A percentile compares a stretch with the other conserved stretches of the same genome.
These are phyloP conservation scores for Drosophila diplacantha DNA, from an alignment of 2,888 invertebrate genomes.

Conservation along the genomic window DNA sequence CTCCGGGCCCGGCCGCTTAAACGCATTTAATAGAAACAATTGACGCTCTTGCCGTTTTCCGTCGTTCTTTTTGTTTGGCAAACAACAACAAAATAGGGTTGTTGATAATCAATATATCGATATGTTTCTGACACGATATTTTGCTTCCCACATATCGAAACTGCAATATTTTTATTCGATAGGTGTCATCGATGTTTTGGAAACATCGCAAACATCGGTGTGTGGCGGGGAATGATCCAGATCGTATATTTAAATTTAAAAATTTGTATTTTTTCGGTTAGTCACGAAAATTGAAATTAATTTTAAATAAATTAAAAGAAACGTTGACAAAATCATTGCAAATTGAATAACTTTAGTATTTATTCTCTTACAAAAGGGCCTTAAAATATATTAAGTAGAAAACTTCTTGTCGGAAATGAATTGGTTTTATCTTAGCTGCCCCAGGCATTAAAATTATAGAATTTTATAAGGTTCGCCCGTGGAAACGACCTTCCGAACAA, in stretches of 20 bases:
- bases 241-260: too few relatives aligned
- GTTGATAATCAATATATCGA: too few relatives aligned
- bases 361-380: constrained; percentile 1
- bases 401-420: background rate
- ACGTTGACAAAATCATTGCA: background rate
- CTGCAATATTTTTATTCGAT: too few relatives aligned
- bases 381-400: constrained; percentile 5
- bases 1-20: constrained; percentile 16
- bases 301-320: background rate
- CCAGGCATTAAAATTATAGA: background rate
- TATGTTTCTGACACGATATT: too few relatives aligned
- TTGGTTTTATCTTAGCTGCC: background rate
- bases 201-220: too few relatives aligned
- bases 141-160: too few relatives aligned
- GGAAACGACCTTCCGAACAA: background rate
- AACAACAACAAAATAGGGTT: constrained; percentile 10
- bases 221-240: too few relatives aligned
- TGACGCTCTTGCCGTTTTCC: constrained; percentile 4
- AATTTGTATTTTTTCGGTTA: too few relatives aligned
- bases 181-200: too few relatives aligned
- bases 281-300: too few relatives aligned
- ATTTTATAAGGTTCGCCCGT: background rate
- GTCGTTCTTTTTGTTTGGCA: constrained; percentile 17
- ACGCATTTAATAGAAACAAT: constrained; percentile 27
- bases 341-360: background rate